Percentiles rank a stretch among this genome's conserved stretches.
Conservation (phyloP, 2,113 vertebrate genomes). For the Pteropus alecto region DNA sequence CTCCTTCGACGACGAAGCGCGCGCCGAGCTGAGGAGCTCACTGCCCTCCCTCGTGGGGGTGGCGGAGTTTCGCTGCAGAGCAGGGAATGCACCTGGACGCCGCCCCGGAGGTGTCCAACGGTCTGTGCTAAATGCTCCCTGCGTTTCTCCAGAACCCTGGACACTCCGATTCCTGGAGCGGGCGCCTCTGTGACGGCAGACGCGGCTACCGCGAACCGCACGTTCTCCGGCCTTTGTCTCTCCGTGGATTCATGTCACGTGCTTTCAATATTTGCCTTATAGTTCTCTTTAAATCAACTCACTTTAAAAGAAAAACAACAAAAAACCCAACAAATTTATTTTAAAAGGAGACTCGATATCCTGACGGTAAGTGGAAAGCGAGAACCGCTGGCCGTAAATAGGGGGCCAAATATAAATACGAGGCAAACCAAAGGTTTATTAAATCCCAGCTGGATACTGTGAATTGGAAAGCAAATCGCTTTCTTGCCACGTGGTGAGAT, state of each 20-base stretch:
- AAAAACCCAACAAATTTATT: constrained; percentile 1
- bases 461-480: constrained; percentile 45
- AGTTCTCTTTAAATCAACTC: constrained; percentile 29
- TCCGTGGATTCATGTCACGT: background rate
- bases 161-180: background rate
- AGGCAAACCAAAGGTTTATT: constrained; percentile 47
- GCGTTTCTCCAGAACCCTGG: background rate
- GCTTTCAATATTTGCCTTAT: background rate
- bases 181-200: no score
- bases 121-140: no score
- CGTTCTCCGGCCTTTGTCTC: background rate
- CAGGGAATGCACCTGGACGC: no score
- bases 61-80: no score
- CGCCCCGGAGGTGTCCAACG: no score
- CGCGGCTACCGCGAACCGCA: fast-evolving
- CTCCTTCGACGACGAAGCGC: background rate
- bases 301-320: background rate
- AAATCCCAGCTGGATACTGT: background rate
- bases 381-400: background rate
- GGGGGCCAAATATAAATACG: background rate
- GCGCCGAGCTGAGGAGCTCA: background rate
- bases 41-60: no score
- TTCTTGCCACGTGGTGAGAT: background rate
- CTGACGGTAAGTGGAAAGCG: constrained; percentile 27
- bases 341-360: constrained; percentile 22